These are phyloP conservation scores for Paramuricea clavata DNA, from an alignment of 92 coral and sea anemone species.

Conservation along the genomic window DNA sequence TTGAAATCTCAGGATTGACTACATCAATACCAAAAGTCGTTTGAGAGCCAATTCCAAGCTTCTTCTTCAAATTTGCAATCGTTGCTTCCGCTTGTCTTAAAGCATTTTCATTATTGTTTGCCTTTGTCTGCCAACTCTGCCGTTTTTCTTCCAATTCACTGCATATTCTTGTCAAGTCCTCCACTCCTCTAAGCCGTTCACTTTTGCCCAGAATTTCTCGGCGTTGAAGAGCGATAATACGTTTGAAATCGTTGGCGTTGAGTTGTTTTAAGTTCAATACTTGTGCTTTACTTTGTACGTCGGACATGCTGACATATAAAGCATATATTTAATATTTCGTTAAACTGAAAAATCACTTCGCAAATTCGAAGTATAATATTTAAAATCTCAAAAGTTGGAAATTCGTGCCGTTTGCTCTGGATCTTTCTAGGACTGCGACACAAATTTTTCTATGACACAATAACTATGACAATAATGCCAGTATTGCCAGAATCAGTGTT, in stretches of 20 bases:
- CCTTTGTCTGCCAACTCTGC: background rate
- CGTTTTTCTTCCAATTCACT: background rate
- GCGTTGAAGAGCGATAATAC: constrained; percentile 6
- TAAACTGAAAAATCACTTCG: no score
- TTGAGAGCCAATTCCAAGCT: constrained; percentile 24
- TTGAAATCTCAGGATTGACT: constrained; percentile 12
- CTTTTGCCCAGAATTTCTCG: background rate
- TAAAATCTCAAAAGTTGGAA: no score
- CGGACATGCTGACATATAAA: no score
- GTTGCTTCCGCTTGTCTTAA: constrained; percentile 37
- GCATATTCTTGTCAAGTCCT: background rate
- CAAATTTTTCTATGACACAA: no score
- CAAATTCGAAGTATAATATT: no score
- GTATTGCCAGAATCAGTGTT: no score
- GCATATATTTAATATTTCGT: no score
- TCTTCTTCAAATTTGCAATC: constrained; percentile 17
- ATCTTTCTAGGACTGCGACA: no score
- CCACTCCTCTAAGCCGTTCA: constrained; percentile 27
- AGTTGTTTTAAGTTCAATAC: background rate
- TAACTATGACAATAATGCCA: no score
- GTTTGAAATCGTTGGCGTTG: background rate
- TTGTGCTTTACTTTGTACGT: background rate
- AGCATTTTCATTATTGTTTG: background rate
- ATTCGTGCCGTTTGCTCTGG: no score
- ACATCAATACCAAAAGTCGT: constrained; percentile 19